Conservation (phyloP, 1,140 invertebrate species). For the Microplitis mediator region DNA sequence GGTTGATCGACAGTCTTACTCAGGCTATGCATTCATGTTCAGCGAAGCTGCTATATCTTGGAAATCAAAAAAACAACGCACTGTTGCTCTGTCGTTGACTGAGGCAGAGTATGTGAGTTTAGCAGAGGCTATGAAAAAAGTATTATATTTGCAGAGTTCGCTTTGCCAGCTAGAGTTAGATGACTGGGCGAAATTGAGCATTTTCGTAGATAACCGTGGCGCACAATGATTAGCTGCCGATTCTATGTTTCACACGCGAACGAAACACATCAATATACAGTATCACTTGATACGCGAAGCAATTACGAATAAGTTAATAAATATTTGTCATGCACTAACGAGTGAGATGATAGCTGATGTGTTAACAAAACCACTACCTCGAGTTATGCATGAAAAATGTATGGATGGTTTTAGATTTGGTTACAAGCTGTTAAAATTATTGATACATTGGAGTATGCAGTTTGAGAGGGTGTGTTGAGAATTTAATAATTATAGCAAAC, state of each 20-base stretch:
- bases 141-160: background rate
- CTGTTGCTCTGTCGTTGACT: conserved; percentile 38
- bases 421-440: background rate
- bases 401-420: background rate
- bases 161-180: background rate
- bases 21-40: conserved; percentile 33
- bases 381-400: background rate
- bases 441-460: background rate
- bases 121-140: conserved; percentile 13
- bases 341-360: conserved; percentile 27
- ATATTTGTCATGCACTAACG: conserved; percentile 27
- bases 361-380: conserved; percentile 13
- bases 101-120: conserved; percentile 42
- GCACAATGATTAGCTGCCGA: conserved; percentile 44
- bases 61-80: conserved; percentile 37
- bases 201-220: conserved; percentile 43
- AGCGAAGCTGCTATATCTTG: conserved; percentile 30
- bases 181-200: conserved; percentile 2
- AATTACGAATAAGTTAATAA: conserved; percentile 1
- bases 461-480: conserved; percentile 8
- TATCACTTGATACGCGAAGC: conserved; percentile 39
- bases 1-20: too few relatives aligned
- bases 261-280: conserved; percentile 47
- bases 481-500: too few relatives aligned
- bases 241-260: conserved; percentile 40